phyloP scores from a whole-genome alignment of 2,888 invertebrate genomes.

The Vanessa cardui region DNA sequence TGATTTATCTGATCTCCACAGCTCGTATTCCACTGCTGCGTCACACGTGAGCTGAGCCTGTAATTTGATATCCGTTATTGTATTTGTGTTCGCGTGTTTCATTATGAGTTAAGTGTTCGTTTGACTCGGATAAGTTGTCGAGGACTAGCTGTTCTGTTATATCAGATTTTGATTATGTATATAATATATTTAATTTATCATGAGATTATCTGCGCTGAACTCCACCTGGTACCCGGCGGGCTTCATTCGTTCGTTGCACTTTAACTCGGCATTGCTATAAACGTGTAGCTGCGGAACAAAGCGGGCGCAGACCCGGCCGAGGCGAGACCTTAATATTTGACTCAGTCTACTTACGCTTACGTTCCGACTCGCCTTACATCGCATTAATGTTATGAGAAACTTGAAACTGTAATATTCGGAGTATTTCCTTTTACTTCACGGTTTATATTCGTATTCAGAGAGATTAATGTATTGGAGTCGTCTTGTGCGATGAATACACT shows the following conservation, averaged over 20 bases:
- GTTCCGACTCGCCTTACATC: background rate
- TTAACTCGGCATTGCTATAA: constrained; percentile 35
- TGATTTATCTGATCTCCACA: too few species aligned
- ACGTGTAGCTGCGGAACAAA: constrained; percentile 31
- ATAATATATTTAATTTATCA: too few species aligned
- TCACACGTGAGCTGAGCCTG: too few species aligned
- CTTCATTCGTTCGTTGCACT: constrained; percentile 29
- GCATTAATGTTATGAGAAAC: constrained; percentile 7
- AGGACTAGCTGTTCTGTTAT: too few species aligned
- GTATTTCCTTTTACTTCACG: constrained; percentile 5
- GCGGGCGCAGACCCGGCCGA: constrained; percentile 1
- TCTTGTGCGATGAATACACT: background rate
- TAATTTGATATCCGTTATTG: too few species aligned
- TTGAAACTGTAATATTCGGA: constrained; percentile 3
- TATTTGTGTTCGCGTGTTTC: too few species aligned
- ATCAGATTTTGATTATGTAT: too few species aligned
- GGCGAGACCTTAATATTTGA: constrained; percentile 1
- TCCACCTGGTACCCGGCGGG: background rate
- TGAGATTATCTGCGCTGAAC: too few species aligned
- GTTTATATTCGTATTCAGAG: background rate
- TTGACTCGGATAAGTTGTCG: too few species aligned
- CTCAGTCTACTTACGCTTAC: background rate
- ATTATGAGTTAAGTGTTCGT: too few species aligned
- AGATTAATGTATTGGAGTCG: background rate
- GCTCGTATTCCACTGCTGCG: too few species aligned